A percentile compares a stretch with the other conserved stretches of the same genome.
Evolutionary conservation across 2,888 invertebrate genomes (phyloP).

Genomic region (Clepsis dumicolana): DNA sequence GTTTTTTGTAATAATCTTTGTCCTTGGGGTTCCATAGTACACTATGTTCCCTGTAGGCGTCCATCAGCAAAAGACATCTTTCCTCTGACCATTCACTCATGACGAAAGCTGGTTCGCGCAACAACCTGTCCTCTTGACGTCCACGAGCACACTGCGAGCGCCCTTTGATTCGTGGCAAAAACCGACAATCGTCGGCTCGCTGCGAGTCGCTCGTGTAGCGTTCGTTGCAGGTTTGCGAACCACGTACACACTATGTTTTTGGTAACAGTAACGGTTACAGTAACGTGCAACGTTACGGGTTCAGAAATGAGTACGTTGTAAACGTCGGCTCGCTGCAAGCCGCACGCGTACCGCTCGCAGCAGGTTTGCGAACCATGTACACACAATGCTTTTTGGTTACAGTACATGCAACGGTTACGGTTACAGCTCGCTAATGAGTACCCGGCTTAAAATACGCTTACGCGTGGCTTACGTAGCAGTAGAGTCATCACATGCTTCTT

Average conservation of each 20-base stretch:
- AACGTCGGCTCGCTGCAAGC: background rate
- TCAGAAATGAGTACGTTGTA: conserved; percentile 16
- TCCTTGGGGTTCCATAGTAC: conserved; percentile 21
- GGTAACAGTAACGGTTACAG: too few species aligned
- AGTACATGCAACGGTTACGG: conserved; percentile 15
- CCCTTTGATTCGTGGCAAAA: conserved; percentile 45
- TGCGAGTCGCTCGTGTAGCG: too few species aligned
- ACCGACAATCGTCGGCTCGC: conserved; percentile 35
- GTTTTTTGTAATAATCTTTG: conserved; percentile 15
- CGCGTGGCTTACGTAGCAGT: too few species aligned
- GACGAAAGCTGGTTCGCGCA: conserved; percentile 6
- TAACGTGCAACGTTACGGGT: conserved; percentile 16
- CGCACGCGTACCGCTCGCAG: conserved; percentile 13
- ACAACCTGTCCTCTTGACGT: conserved; percentile 38
- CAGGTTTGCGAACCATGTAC: conserved; percentile 41
- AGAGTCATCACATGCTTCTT: too few species aligned
- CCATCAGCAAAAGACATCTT: conserved; percentile 25
- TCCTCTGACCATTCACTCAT: conserved; percentile 31
- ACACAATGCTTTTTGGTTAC: conserved; percentile 31
- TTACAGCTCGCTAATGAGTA: conserved; percentile 11
- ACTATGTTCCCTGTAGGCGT: conserved; percentile 17
- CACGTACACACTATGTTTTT: conserved; percentile 31
- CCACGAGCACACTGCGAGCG: conserved; percentile 43
- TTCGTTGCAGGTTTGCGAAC: conserved; percentile 39
- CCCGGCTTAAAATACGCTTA: too few species aligned